A percentile compares a stretch with the other conserved stretches of the same genome.
phyloP scores from a whole-genome alignment of 2,797 vertebrate species.

The Echiichthys vipera region DNA sequence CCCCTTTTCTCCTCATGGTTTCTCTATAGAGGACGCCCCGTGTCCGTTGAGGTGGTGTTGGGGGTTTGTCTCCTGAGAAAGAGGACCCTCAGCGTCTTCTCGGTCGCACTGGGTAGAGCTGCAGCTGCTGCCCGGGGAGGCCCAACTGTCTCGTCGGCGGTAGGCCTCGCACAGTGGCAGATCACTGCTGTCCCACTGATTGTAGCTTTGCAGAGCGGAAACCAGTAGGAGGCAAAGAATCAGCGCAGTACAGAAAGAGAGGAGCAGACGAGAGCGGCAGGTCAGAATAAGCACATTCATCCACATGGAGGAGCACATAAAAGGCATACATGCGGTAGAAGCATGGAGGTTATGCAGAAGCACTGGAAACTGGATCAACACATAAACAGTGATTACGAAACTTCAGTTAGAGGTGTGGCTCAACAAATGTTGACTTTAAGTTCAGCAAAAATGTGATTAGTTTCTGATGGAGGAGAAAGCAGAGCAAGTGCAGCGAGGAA shows the following conservation, averaged over 20 bases:
- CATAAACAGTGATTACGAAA: not conserved
- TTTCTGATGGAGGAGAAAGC: slow-evolving; percentile 62
- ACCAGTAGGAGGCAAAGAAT: slow-evolving; percentile 84
- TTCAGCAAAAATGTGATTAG: slow-evolving; percentile 61
- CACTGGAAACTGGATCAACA: slow-evolving; percentile 22
- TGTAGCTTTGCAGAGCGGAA: slow-evolving; percentile 93
- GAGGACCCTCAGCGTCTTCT: slow-evolving; percentile 74
- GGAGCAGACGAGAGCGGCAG: slow-evolving; percentile 77
- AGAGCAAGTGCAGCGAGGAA: slow-evolving; percentile 62
- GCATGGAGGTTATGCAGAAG: slow-evolving; percentile 57
- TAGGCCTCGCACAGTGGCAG: slow-evolving; percentile 96
- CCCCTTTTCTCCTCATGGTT: slow-evolving; percentile 77
- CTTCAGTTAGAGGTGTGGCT: not conserved
- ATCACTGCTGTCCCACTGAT: slow-evolving; percentile 93
- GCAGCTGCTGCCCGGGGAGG: slow-evolving; percentile 86
- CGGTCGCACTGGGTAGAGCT: slow-evolving; percentile 73
- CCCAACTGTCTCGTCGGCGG: slow-evolving; percentile 88
- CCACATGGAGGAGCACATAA: slow-evolving; percentile 45
- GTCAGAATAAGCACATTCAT: slow-evolving; percentile 79
- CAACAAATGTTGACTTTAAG: slow-evolving; percentile 27
- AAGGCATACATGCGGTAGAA: slow-evolving; percentile 39
- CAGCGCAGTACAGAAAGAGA: slow-evolving; percentile 77
- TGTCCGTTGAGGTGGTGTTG: slow-evolving; percentile 89
- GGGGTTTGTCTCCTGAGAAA: slow-evolving; percentile 84
- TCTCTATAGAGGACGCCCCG: slow-evolving; percentile 82